phyloP scores from a whole-genome alignment of 2,113 vertebrate genomes.

The Engystomops pustulosus region DNA sequence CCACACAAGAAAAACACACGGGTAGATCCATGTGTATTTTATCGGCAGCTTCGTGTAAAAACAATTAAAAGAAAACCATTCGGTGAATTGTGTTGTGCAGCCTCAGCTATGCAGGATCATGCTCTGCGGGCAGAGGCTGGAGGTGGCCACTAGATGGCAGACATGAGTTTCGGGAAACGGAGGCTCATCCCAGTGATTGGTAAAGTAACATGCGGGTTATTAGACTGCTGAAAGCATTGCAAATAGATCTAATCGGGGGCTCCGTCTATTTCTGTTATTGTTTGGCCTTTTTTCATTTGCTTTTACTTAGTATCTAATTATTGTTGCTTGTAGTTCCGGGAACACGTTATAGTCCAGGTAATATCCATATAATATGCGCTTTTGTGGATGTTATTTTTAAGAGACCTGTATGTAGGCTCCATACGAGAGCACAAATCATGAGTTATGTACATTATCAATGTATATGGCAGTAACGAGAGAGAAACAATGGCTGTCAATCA shows the following conservation, averaged over 20 bases:
- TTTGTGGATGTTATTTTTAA: neutral
- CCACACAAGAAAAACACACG: no score
- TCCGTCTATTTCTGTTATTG: conserved; percentile 20
- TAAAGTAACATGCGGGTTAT: conserved; percentile 12
- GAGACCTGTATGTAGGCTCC: neutral
- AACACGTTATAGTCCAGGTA: neutral
- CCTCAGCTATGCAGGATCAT: no score
- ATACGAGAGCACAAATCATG: neutral
- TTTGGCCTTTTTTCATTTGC: conserved; percentile 8
- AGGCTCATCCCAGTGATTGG: neutral
- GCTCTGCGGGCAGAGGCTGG: neutral
- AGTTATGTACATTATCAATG: neutral
- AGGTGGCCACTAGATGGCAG: conserved; percentile 47
- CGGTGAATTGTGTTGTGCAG: neutral
- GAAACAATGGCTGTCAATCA: neutral
- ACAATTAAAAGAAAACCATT: neutral
- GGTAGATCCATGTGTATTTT: no score
- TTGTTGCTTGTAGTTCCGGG: neutral
- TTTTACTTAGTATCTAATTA: conserved; percentile 17
- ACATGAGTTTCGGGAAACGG: conserved; percentile 16
- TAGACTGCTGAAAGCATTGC: conserved; percentile 12
- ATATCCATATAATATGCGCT: neutral
- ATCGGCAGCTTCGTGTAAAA: no score
- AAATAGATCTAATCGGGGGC: conserved; percentile 24
- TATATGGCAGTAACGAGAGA: neutral